phyloP scores from a whole-genome alignment of 2,113 vertebrate genomes.

The Malurus elegans region DNA sequence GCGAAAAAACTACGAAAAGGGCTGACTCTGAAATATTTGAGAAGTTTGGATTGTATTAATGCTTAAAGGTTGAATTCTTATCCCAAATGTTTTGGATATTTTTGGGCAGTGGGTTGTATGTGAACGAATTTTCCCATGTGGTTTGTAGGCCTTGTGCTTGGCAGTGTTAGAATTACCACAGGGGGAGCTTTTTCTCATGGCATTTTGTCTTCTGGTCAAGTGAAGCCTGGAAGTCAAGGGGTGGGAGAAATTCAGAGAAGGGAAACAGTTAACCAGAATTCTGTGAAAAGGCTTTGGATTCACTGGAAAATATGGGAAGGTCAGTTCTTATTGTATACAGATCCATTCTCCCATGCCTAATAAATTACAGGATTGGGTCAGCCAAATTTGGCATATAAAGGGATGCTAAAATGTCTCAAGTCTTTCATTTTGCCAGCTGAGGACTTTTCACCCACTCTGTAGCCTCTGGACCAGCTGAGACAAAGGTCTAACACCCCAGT shows the following conservation, averaged over 20 bases:
- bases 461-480: neutral
- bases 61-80: conserved; percentile 50
- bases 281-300: conserved; percentile 62
- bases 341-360: conserved; percentile 47
- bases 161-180: conserved; percentile 60
- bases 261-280: conserved; percentile 71
- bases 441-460: neutral
- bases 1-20: conserved; percentile 12
- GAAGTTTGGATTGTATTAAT: conserved; percentile 30
- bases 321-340: conserved; percentile 57
- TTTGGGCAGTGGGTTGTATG: conserved; percentile 53
- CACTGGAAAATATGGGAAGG: conserved; percentile 63
- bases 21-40: conserved; percentile 48
- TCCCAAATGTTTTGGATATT: conserved; percentile 64
- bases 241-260: conserved; percentile 68
- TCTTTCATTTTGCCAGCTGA: neutral
- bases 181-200: conserved; percentile 73
- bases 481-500: neutral
- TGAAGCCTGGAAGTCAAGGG: conserved; percentile 67
- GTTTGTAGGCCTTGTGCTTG: conserved; percentile 65
- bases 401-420: neutral
- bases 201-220: conserved; percentile 73
- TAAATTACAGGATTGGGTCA: conserved; percentile 21
- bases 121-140: conserved; percentile 62
- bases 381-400: neutral